Evolutionary conservation across 2,113 vertebrate genomes (phyloP).

Genomic region (Podarcis muralis): DNA sequence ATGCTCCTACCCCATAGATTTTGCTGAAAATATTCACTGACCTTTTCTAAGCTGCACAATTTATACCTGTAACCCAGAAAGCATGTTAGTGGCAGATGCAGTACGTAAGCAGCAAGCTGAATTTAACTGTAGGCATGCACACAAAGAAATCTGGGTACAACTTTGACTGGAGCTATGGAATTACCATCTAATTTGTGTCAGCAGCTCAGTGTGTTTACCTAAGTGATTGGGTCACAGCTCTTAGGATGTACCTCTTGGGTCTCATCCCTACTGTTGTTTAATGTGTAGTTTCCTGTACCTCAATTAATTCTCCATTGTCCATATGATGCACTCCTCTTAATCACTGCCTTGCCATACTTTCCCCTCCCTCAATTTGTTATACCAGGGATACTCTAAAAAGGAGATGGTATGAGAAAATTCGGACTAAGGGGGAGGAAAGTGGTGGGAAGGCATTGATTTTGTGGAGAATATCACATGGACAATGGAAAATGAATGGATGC

Average conservation of each 20-base stretch:
- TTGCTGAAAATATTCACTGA: neutral
- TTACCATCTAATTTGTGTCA: fast-evolving
- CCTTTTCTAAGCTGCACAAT: neutral
- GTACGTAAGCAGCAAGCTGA: neutral
- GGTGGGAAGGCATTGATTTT: too few relatives aligned
- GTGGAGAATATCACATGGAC: too few relatives aligned
- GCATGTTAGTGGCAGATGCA: neutral
- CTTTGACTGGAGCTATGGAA: neutral
- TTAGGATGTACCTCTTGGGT: neutral
- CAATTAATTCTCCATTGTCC: neutral
- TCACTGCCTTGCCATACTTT: neutral
- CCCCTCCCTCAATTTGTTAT: too few relatives aligned
- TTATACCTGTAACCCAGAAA: neutral
- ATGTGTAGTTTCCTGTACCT: too few relatives aligned
- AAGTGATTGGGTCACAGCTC: neutral
- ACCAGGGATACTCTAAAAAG: too few relatives aligned
- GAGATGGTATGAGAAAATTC: too few relatives aligned
- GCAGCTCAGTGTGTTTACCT: neutral
- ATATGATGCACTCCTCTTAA: too few relatives aligned
- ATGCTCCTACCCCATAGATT: fast-evolving
- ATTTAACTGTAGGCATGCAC: neutral
- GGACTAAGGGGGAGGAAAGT: too few relatives aligned
- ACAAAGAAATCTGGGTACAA: neutral
- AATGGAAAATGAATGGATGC: too few relatives aligned
- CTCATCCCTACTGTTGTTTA: neutral